A percentile compares a stretch with the other conserved stretches of the same genome.
phyloP scores from a whole-genome alignment of 2,797 vertebrate genomes.

The Falco peregrinus region DNA sequence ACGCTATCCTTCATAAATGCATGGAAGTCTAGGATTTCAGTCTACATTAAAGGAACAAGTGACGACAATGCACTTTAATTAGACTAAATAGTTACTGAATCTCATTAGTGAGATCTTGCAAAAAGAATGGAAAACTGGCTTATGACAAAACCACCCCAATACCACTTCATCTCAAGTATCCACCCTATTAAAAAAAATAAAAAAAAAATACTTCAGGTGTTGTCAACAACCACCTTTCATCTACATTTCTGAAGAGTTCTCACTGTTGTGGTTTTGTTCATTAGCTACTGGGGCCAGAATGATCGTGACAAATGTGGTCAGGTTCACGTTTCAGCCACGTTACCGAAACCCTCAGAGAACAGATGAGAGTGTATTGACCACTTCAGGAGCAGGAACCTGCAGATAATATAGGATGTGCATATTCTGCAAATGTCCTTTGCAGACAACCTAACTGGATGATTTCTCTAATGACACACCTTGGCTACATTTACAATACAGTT shows the following conservation, averaged over 20 bases:
- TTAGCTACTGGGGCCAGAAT: slow-evolving; percentile 28
- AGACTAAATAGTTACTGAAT: neutral
- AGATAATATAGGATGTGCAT: slow-evolving; percentile 5
- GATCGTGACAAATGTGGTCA: neutral
- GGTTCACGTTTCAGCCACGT: slow-evolving; percentile 8
- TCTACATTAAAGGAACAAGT: slow-evolving; percentile 40
- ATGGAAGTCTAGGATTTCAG: slow-evolving; percentile 43
- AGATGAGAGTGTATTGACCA: slow-evolving; percentile 37
- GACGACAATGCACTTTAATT: slow-evolving; percentile 26
- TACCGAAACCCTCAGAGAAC: slow-evolving; percentile 13
- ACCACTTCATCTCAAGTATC: neutral
- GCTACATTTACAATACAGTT: slow-evolving; percentile 7
- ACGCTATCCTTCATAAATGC: slow-evolving; percentile 25
- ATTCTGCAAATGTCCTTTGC: slow-evolving; percentile 17
- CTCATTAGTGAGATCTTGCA: neutral
- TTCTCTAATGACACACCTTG: slow-evolving; percentile 20
- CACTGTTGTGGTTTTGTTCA: neutral
- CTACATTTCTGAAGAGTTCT: neutral
- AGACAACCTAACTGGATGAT: slow-evolving; percentile 14
- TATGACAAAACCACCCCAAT: slow-evolving; percentile 2
- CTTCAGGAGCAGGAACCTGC: slow-evolving; percentile 12
- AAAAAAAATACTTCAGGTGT: neutral
- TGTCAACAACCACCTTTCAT: neutral
- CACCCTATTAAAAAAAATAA: neutral
- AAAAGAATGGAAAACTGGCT: slow-evolving; percentile 47